Evolutionary conservation across 1,140 invertebrate species (phyloP), one percentile per base, ranked within the genome.

Genomic region (Epicauta chinensis): DNA sequence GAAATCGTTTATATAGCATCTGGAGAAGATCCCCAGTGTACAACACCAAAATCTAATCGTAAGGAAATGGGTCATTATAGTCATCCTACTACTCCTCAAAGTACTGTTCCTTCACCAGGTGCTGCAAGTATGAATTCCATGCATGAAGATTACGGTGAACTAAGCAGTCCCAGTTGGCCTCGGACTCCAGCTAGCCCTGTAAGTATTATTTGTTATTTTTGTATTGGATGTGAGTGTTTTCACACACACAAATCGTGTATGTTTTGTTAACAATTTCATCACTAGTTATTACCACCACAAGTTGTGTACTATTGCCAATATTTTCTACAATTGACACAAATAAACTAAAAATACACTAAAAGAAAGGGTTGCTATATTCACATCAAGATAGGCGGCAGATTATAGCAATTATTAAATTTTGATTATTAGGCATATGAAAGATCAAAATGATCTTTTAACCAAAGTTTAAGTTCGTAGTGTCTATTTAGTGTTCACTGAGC

Each of bases 101-200:
- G 80, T 68, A 81, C 83, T 16, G 80, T 84, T 50, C 83, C 84
- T 34, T 89, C 91, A 49, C 91, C 91, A 43, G 85, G 87, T 62
- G 84, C 84, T 57, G 86, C 84, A 51, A 85, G 78, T 75, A 85
- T 84, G 77, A 83, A 88, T 67, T 89, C 87, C 5, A 79, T 83
- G 64, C 91, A 92, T 66, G 92, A 96, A 65, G 91, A 96, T 65
- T 93, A 93, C 75, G 80, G 83, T 13, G 91, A 91, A 70, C 83
- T 91, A 62, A 87, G 81, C 69, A 89, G 86, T 69, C 89, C 91
- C 51, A 83, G 86, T 65, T 90, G 88, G 88, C 81, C 32, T n/a
- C 79, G 90, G 61, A 91, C 91, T 59, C 88, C 91, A 61, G 89
- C 89, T 68, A 91, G 89, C 81, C 89, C 89, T 67, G 89, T 92